Base-by-base conservation (phyloP, 2,888 invertebrate species). In the Neoascia interrupta region DNA sequence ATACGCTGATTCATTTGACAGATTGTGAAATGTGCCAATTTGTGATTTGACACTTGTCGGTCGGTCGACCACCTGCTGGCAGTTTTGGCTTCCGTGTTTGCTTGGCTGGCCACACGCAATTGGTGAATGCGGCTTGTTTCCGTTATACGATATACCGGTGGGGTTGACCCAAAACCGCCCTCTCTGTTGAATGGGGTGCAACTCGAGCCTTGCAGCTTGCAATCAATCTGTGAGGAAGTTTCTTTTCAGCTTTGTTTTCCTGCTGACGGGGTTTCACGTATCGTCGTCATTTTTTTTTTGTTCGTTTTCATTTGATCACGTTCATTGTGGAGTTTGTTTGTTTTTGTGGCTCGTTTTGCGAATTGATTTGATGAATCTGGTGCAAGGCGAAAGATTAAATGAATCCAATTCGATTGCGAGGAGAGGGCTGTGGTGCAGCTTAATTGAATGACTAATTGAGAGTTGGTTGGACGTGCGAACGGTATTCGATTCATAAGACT, bases 401-500 rank as follows among this genome's bases (percentile, higher is more conserved):
- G 15, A 64, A 63, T 39, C 21, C 47, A 47, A 49, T 34, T 16
- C 11, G 49, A 51, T 16, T 16, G 13, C 2, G 21, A 10, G 6
- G 15, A 8, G n/a, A 10, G 39, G 5, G 11, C 18, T 1, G n/a
- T 6, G 8, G 45, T 58, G 34, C 15, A 45, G 53, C 51, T 64
- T 41, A 76, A 76, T 54, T 72, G 76, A 47, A 37, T 76, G 76
- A 72, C 58, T 76, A 76, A 72, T 76, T 76, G 72, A 64, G 64
- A 49, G 60, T 60, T 23, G 13, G 26, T 49, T 49, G n/a, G 6
- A 13, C 4, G 36, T n/a, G n/a, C n/a, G 43, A 15, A 19, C 10
- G 37, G 19, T n/a, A n/a, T n/a, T n/a, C n/a, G n/a, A n/a, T n/a
- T n/a, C n/a, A n/a, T n/a, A n/a, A n/a, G n/a, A n/a, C n/a, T n/a